Evolutionary conservation across 2,797 vertebrate genomes (phyloP).

Genomic region (Heteromormyrus szaboi): DNA sequence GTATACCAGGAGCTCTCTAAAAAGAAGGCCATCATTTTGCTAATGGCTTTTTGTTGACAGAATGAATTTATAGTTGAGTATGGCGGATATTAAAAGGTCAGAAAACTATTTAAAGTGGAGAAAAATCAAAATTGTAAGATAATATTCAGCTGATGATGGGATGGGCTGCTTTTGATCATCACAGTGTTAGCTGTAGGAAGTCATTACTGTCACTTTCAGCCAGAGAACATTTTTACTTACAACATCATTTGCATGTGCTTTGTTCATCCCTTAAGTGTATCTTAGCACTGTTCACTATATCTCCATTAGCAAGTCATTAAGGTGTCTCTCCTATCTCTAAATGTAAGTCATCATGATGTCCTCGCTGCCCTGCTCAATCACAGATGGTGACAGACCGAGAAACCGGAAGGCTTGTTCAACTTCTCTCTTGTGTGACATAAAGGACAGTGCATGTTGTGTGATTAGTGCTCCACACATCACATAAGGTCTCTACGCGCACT

Average conservation of each 20-base stretch:
- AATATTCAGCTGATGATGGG: neutral
- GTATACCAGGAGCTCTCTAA: neutral
- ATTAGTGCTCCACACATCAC: neutral
- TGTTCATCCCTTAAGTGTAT: neutral
- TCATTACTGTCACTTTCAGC: constrained; percentile 4
- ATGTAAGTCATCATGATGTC: neutral
- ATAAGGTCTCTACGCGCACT: neutral
- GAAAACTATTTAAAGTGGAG: constrained; percentile 4
- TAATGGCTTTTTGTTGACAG: neutral
- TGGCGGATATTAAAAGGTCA: neutral
- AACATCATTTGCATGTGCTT: neutral
- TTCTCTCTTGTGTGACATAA: neutral
- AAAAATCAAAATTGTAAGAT: constrained; percentile 10
- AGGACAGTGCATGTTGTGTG: too few relatives aligned
- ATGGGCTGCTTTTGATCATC: neutral
- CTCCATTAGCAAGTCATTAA: neutral
- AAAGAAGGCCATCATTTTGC: neutral
- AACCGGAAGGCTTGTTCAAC: neutral
- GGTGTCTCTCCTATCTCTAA: neutral
- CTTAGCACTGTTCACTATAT: neutral
- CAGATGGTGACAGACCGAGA: neutral
- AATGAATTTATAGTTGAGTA: constrained; percentile 6
- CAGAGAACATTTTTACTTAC: neutral
- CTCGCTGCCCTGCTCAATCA: neutral
- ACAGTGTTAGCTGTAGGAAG: neutral